phyloP scores from a whole-genome alignment of 2,888 invertebrate genomes.

The Thymelicus acteon region DNA sequence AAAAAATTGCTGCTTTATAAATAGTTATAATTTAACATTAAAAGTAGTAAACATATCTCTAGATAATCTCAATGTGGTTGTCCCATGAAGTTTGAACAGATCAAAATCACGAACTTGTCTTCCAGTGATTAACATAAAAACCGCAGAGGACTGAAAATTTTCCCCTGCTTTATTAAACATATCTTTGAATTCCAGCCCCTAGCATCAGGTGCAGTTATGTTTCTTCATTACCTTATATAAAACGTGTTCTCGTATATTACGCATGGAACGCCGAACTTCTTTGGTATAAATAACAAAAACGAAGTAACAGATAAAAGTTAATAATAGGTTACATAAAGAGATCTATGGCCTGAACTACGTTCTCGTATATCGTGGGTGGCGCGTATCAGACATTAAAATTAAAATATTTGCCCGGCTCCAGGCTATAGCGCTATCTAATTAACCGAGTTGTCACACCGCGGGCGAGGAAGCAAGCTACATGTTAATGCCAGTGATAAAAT shows the following conservation, averaged over 20 bases:
- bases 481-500: conserved; percentile 1
- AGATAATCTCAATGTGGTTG: too few relatives aligned
- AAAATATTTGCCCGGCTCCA: conserved; percentile 62
- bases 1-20: too few relatives aligned
- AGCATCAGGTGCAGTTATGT: conserved; percentile 3
- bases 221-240: background rate
- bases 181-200: background rate
- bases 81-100: too few relatives aligned
- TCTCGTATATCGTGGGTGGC: conserved; percentile 61
- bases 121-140: background rate
- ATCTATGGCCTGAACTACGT: conserved; percentile 30
- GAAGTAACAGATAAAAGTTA: conserved; percentile 36
- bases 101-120: too few relatives aligned
- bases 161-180: background rate
- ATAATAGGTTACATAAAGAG: conserved; percentile 37
- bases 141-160: background rate
- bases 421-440: conserved; percentile 59
- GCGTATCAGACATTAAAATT: conserved; percentile 59
- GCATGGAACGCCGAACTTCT: background rate
- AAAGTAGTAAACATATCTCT: too few relatives aligned
- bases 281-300: conserved; percentile 26
- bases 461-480: background rate
- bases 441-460: conserved; percentile 39
- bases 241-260: background rate
- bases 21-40: too few relatives aligned